Percentiles rank a stretch among this genome's conserved stretches.
phyloP scores from a whole-genome alignment of 2,888 invertebrate genomes.

The Drosophila paramelanica region DNA sequence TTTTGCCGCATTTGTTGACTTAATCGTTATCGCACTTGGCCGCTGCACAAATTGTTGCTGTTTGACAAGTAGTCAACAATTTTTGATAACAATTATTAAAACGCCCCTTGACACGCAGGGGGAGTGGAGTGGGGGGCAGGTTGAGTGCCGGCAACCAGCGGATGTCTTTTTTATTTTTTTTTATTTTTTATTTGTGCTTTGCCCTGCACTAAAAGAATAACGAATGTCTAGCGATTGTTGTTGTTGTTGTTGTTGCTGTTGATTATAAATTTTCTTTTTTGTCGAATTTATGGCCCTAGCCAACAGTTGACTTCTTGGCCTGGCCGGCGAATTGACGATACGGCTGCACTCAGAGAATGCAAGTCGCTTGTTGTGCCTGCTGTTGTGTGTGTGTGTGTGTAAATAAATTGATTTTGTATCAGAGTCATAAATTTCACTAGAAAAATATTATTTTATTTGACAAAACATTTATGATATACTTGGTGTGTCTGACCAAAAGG shows the following conservation, averaged over 20 bases:
- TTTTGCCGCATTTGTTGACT: slow-evolving; percentile 63
- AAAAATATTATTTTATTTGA: slow-evolving; percentile 38
- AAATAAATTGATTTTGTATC: slow-evolving; percentile 69
- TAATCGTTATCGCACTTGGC: slow-evolving; percentile 67
- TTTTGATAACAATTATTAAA: slow-evolving; percentile 71
- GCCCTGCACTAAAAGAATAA: slow-evolving; percentile 24
- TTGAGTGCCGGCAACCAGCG: slow-evolving; percentile 23
- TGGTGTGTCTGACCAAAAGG: neutral
- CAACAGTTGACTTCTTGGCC: slow-evolving; percentile 61
- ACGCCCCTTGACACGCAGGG: slow-evolving; percentile 45
- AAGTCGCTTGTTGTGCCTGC: slow-evolving; percentile 6
- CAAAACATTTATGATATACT: slow-evolving; percentile 48
- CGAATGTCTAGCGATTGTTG: slow-evolving; percentile 8
- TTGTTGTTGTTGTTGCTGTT: slow-evolving; percentile 16
- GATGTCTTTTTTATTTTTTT: slow-evolving; percentile 29
- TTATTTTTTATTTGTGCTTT: slow-evolving; percentile 50
- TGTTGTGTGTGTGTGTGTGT: neutral
- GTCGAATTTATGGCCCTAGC: slow-evolving; percentile 64
- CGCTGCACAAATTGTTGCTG: slow-evolving; percentile 74
- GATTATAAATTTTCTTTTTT: slow-evolving; percentile 60
- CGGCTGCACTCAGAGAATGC: slow-evolving; percentile 3
- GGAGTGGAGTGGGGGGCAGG: neutral
- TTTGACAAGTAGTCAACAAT: slow-evolving; percentile 77
- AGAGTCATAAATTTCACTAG: slow-evolving; percentile 58
- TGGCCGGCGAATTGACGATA: slow-evolving; percentile 28